phyloP scores from a whole-genome alignment of 2,113 vertebrate genomes.

The Myiopsitta monachus region DNA sequence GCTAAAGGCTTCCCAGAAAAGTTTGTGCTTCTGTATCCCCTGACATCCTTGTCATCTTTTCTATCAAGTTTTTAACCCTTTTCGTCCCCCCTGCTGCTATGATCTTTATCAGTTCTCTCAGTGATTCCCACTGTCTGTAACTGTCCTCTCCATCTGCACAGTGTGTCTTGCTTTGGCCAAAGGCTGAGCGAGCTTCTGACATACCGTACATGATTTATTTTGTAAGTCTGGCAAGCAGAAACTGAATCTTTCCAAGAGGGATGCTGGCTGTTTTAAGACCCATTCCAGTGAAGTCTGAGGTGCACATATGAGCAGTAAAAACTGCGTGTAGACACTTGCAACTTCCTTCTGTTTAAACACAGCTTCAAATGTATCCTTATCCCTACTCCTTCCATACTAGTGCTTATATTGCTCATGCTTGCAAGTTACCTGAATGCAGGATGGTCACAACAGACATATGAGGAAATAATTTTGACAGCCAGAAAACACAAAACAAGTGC shows the following conservation, averaged over 20 bases:
- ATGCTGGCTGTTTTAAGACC: not conserved
- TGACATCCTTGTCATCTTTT: not conserved
- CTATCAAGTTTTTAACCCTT: not conserved
- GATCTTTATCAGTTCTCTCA: not conserved
- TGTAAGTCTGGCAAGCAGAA: not conserved
- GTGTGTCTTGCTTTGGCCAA: not conserved
- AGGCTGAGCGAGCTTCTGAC: not conserved
- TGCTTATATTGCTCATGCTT: not conserved
- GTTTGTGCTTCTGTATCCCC: not conserved
- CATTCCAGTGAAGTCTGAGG: not conserved
- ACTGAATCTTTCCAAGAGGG: not conserved
- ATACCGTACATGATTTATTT: fast-evolving
- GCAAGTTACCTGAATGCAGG: not conserved
- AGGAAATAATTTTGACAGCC: not conserved
- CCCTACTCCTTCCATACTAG: not conserved
- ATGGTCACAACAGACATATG: not conserved
- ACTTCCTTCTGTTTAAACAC: not conserved
- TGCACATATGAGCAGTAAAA: not conserved
- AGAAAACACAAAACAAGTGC: not conserved
- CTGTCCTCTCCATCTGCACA: not conserved
- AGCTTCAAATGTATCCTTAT: not conserved
- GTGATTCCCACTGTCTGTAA: no score
- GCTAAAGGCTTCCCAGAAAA: not conserved
- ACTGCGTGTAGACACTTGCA: not conserved
- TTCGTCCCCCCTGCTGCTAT: not conserved